These are phyloP conservation scores for Notamacropus eugenii DNA, from an alignment of 2,797 vertebrate genomes.

Conservation along the genomic window DNA sequence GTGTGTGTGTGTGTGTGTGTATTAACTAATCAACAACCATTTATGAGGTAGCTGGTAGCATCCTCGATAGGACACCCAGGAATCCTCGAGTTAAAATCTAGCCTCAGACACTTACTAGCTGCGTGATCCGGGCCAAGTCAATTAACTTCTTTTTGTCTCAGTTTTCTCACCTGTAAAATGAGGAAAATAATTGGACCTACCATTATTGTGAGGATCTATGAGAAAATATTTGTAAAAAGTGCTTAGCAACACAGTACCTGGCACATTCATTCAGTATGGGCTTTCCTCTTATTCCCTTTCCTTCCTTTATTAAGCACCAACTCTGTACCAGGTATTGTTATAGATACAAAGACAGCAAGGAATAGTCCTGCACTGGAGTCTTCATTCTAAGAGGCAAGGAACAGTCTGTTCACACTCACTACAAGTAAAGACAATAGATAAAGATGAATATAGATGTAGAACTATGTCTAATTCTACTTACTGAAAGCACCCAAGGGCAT, in stretches of 20 bases:
- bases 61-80: not conserved
- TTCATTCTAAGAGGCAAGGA: not conserved
- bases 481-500: not conserved
- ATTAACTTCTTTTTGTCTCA: not conserved
- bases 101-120: not conserved
- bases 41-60: not conserved
- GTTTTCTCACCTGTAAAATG: not conserved
- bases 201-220: not conserved
- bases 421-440: not conserved
- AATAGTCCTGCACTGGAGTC: not conserved
- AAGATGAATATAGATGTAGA: not conserved
- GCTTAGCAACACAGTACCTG: not conserved
- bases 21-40: not conserved
- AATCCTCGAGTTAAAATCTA: not conserved
- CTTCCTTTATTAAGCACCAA: not conserved
- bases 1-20: not conserved
- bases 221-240: not conserved
- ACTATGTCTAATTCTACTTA: not conserved
- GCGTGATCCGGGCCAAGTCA: not conserved
- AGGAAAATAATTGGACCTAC: not conserved
- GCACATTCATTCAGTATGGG: not conserved
- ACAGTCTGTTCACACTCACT: not conserved
- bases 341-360: not conserved
- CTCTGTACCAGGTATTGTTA: not conserved
- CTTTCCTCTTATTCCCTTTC: not conserved